Conservation (phyloP, 92 coral and sea anemone species). For the Anthopleura xanthogrammica region DNA sequence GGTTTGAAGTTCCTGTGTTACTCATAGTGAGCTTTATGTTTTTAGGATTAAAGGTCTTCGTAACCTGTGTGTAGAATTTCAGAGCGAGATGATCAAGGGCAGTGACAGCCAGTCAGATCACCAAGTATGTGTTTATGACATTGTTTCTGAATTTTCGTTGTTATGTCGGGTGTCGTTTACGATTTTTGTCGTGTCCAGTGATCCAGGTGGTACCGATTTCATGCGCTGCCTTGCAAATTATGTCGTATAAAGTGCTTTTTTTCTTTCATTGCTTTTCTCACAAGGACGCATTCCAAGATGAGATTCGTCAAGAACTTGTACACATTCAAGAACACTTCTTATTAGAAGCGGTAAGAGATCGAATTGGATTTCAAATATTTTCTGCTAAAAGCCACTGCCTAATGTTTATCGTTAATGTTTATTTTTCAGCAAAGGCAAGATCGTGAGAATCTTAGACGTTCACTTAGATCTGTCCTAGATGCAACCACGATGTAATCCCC, state of each 20-base stretch:
- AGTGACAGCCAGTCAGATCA: constrained; percentile 4
- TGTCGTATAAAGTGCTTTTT: background rate
- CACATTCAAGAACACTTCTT: constrained; percentile 8
- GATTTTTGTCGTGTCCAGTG: background rate
- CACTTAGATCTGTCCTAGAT: constrained; percentile 29
- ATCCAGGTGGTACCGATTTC: background rate
- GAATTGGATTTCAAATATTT: background rate
- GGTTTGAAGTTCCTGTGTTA: no score
- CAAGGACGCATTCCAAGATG: constrained; percentile 25
- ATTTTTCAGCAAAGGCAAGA: constrained; percentile 32
- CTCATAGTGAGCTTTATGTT: background rate
- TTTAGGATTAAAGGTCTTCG: constrained; percentile 20
- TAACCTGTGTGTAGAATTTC: constrained; percentile 25
- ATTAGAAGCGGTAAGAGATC: constrained; percentile 21
- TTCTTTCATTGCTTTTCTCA: background rate
- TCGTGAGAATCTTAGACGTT: constrained; percentile 37
- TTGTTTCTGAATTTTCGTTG: background rate
- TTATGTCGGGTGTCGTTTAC: background rate
- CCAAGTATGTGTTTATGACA: background rate
- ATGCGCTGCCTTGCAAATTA: background rate
- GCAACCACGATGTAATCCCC: constrained; percentile 10
- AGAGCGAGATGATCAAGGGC: constrained; percentile 22
- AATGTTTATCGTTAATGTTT: background rate
- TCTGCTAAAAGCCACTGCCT: background rate
- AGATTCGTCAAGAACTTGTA: constrained; percentile 18